Conservation (phyloP, 2,113 vertebrate genomes). For the Strix uralensis region DNA sequence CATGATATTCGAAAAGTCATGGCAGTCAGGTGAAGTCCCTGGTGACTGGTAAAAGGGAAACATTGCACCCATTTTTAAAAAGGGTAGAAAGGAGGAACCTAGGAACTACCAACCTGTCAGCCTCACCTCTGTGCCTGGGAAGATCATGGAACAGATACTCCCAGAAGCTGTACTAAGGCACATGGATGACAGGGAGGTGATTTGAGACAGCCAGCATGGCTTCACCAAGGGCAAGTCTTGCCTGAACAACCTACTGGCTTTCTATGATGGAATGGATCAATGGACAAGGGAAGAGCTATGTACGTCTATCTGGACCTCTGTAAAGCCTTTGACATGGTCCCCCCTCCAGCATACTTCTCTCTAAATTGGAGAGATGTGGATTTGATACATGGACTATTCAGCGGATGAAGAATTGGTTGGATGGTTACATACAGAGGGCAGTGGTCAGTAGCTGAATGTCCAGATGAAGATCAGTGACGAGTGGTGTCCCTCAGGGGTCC, state of each 20-base stretch:
- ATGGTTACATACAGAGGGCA: background rate
- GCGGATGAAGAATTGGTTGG: background rate
- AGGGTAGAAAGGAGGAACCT: background rate
- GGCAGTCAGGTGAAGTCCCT: background rate
- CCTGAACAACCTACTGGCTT: too few species aligned
- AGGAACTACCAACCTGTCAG: background rate
- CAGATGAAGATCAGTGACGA: background rate
- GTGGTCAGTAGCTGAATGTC: background rate
- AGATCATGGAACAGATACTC: background rate
- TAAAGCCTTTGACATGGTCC: too few species aligned
- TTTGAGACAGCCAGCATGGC: background rate
- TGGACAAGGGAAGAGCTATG: too few species aligned
- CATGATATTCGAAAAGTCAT: background rate
- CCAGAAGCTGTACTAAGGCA: background rate
- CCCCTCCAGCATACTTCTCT: background rate
- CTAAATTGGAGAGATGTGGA: background rate
- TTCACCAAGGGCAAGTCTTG: background rate
- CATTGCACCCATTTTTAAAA: background rate
- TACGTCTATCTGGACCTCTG: too few species aligned
- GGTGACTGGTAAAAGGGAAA: background rate
- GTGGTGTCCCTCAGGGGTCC: background rate
- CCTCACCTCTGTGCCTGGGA: background rate
- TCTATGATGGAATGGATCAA: too few species aligned
- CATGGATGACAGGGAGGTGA: background rate
- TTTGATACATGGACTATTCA: background rate